phyloP scores from a whole-genome alignment of 1,140 invertebrate genomes.

The Dendroctonus ponderosae region DNA sequence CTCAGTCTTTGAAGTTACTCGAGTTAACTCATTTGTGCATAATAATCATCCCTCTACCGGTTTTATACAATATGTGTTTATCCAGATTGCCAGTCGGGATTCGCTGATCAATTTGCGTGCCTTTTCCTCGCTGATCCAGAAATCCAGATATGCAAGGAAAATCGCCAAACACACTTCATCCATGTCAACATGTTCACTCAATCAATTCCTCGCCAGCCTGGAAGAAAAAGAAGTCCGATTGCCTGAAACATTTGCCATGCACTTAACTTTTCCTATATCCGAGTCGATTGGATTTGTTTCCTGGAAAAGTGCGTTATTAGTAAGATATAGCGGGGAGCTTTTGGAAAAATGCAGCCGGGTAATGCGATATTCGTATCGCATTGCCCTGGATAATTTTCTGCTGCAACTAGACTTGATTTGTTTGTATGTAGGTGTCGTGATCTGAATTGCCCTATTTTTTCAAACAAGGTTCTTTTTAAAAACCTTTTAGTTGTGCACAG shows the following conservation, averaged over 20 bases:
- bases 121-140: no score
- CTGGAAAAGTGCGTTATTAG: slow-evolving; percentile 15
- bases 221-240: not conserved
- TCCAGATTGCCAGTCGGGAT: no score
- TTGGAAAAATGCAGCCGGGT: slow-evolving; percentile 12
- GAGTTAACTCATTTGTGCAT: slow-evolving; percentile 12
- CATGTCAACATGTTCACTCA: no score
- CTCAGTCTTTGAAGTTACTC: slow-evolving; percentile 5
- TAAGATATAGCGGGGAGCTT: slow-evolving; percentile 4
- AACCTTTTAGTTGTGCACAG: no score
- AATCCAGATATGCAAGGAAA: no score
- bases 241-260: not conserved
- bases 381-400: not conserved
- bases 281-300: slow-evolving; percentile 12
- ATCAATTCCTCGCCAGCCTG: not conserved
- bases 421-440: no score
- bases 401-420: not conserved
- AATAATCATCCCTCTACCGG: not conserved
- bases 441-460: no score
- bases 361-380: slow-evolving; percentile 12
- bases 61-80: no score
- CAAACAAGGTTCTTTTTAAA: no score
- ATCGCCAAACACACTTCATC: no score
- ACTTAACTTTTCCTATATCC: slow-evolving; percentile 21
- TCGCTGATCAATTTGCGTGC: no score